Base-by-base conservation (phyloP, 2,888 invertebrate species). In the Agelastica alni region DNA sequence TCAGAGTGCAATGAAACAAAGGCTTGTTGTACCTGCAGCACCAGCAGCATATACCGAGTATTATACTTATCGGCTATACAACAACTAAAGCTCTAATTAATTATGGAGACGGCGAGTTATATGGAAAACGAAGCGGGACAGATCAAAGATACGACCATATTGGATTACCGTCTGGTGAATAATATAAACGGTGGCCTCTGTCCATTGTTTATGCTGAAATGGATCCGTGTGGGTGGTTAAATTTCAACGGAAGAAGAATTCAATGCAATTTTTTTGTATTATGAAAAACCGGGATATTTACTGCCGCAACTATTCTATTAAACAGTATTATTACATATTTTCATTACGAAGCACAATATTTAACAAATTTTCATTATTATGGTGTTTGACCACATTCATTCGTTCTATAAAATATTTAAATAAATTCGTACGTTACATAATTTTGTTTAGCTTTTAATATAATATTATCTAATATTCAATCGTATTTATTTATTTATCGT, bases 71-170 rank as follows among this genome's bases (percentile, higher is more conserved):
- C 59, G 58, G 51, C 55, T 45, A 43, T 43, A 51, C 55, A 60
- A 51, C 55, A 60, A 60, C 57, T 64, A 63, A 59, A 59, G 59
- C 42, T 54, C 69, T 70, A 70, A 70, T 70, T 70, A 70, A 70
- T 70, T 70, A 70, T 70, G 68, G 69, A 69, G 64, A 60, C 68
- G 61, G 63, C 64, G 64, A 71, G 69, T 65, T 65, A 64, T 68
- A 70, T 71, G 69, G 69, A 71, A 70, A 71, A 65, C 64, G 67
- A 67, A 64, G 65, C 63, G 69, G 69, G 67, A 65, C 69, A 71
- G 70, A 70, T 71, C 71, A 71, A 71, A 72, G 71, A 72, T 71
- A 71, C 64, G 65, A 63, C 69, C 70, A 67, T 69, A 70, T 70
- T 69, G 70, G 69, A 65, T 65, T 67, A 65, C 65, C 55, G 60